Base-by-base conservation (phyloP, 2,888 invertebrate genomes). In the Stratiomys singularior region DNA sequence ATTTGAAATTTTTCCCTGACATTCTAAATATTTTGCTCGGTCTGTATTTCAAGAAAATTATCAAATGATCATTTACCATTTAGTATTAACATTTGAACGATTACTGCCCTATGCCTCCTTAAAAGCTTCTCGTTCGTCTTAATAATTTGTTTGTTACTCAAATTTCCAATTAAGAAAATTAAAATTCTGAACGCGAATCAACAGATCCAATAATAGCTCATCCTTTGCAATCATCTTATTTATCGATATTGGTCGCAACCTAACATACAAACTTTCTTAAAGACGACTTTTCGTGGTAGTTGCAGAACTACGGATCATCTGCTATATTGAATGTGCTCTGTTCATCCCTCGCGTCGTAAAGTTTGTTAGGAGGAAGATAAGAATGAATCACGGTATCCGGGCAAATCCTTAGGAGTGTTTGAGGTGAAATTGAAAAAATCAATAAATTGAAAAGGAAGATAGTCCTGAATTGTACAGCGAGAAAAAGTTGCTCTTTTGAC, bases 81-180 rank as follows among this genome's bases (percentile, higher is more conserved):
- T n/a, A 52, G 52, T 15, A 52, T n/a, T 52, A 4, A 9, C 4
- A 52, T 4, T 9, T 9, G 15, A 13, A 52, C 15, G 7, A 52
- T 52, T 9, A n/a, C 18, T 52, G 18, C 4, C 18, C 18, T 52
- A 9, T 52, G 52, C 18, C 4, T 13, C 2, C 52, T 52, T 9
- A 52, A 52, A 52, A 52, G 52, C 52, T 9, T 52, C 69, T 78
- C 66, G 74, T 78, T 76, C 60, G 28, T 44, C 37, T 64, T 67
- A 60, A 71, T 78, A 44, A 74, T 74, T 74, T 74, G 58, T 37
- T 37, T 60, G 52, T 27, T 77, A n/a, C 76, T 79, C 79, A 76
- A 77, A 76, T 79, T 79, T 79, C 79, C 79, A 79, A 79, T 79
- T 79, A 79, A 67, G 77, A 60, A 79, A 79, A 79, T 79, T 79